These are phyloP conservation scores for Noturus placidus DNA, from an alignment of 2,113 vertebrate species.

Conservation along the genomic window DNA sequence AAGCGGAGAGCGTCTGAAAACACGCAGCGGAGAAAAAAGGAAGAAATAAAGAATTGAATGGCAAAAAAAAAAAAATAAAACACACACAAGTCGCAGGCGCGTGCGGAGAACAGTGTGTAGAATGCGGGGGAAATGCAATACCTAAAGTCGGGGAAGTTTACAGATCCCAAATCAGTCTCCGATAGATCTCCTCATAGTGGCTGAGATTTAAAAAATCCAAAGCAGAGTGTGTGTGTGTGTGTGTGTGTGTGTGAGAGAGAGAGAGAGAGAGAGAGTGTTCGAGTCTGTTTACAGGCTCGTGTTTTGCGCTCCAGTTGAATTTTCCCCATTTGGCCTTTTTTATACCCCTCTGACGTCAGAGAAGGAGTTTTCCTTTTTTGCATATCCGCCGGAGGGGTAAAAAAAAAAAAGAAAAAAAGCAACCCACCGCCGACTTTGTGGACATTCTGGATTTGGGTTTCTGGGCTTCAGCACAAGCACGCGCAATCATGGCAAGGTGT, in stretches of 20 bases:
- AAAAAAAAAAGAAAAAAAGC: not conserved
- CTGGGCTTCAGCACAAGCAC: not conserved
- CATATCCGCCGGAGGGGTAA: constrained; percentile 12
- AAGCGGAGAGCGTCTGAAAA: not conserved
- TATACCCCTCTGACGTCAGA: constrained; percentile 93
- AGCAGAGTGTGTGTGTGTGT: not conserved
- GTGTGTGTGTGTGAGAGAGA: not conserved
- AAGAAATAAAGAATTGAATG: not conserved
- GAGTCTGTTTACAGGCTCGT: not conserved
- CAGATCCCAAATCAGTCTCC: constrained; percentile 41
- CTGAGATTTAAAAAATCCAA: not conserved
- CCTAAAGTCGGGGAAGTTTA: constrained; percentile 38
- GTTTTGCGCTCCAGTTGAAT: constrained; percentile 69
- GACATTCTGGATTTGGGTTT: not conserved
- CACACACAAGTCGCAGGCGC: no score
- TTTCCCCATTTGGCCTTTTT: constrained; percentile 73
- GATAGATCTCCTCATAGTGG: constrained; percentile 41
- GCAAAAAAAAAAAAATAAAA: not conserved
- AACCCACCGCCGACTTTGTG: not conserved
- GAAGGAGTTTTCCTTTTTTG: constrained; percentile 59
- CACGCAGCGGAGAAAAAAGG: not conserved
- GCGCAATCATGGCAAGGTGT: constrained; percentile 59
- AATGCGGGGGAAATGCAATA: no score
- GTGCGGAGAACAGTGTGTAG: not conserved
- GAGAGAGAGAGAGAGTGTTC: no score